Base-by-base conservation (phyloP, 92 coral and sea anemone species). In the Siderastrea radians region DNA sequence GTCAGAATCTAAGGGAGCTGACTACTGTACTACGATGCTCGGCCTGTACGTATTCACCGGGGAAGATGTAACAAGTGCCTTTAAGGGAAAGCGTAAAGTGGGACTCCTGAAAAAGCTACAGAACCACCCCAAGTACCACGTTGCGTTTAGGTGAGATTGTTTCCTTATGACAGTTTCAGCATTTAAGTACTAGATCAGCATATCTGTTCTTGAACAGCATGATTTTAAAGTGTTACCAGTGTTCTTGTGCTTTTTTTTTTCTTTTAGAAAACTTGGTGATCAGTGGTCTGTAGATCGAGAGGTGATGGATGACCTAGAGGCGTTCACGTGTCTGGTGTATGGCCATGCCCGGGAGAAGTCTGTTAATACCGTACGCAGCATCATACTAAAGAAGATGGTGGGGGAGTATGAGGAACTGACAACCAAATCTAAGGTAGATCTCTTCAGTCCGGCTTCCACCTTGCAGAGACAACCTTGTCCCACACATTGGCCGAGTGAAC, bases 71-170 rank as follows among this genome's bases (percentile, higher is more conserved):
- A 89, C 93, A 10, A 92, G 92, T 77, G 85, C 94, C 4, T 91
- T 87, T 76, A 91, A 91, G 84, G 92, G 91, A 58, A 91, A 91
- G 65, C 92, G 91, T 9, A 88, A 88, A 68, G 80, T 80, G 59
- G 91, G 77, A 16, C 86, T 75, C 63, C 62, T 87, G 59, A 79
- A 77, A 57, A 87, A 87, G 83, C 80, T 81, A 6, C 83, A 79
- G 7, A 81, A 81, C 4, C 57, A 88, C 59, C 87, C 66, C 7
- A 79, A 55, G 84, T 86, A 61, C 52, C 15, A 77, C 17, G 84
- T 11, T 19, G 54, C 82, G 45, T 85, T 85, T 63, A 85, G 89
- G 89, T 85, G 6, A 80, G 61, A 80, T 45, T 74, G 14, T 85
- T 85, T 71, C 59, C 13, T 55, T 71, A 52, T 84, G 14, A 78